Evolutionary conservation across 2,113 vertebrate genomes (phyloP), one percentile per base, ranked within the genome.

Genomic region (Setophaga petechia): DNA sequence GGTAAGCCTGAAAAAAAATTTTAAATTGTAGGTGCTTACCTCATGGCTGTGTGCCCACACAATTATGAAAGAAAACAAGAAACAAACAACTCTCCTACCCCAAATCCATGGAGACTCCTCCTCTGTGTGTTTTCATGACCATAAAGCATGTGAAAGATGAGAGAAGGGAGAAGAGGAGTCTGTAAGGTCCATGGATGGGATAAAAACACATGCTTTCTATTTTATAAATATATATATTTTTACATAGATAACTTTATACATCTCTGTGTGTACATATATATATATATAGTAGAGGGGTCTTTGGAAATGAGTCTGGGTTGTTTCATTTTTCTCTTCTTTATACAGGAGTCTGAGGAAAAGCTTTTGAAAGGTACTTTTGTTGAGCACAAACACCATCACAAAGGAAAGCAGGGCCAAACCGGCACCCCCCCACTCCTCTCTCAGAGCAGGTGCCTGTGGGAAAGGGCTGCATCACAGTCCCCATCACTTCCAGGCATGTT

Each of bases 271-370:
- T 62, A 2, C 19, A 2, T 15, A 55, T 55, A 52, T 52, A 17
- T 67, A 27, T 28, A 19, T 58, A 35, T 71, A 5, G 62, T 17
- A 18, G 5, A n/a, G 8, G 3, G 57, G 10, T 49, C 49, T 47
- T 72, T 86, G 51, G 76, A 69, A n/a, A 81, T 14, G 11, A 39
- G 9, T 19, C 24, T 44, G 15, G 22, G 20, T 46, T 65, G 15
- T 30, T 79, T 85, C 0, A 8, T 30, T 82, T 81, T 75, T 89
- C 21, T 72, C 4, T 54, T 61, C 23, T 80, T 83, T 47, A 72
- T 78, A 28, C 1, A 2, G 4, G 17, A 68, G 7, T 46, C 43
- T 65, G 22, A 68, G 52, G 27, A 47, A 0, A 1, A n/a, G 15
- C 31, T 86, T 89, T 82, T 72, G n/a, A 85, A 85, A 87, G 28